Conservation (phyloP, 2,113 vertebrate species). For the Lagenorhynchus albirostris region DNA sequence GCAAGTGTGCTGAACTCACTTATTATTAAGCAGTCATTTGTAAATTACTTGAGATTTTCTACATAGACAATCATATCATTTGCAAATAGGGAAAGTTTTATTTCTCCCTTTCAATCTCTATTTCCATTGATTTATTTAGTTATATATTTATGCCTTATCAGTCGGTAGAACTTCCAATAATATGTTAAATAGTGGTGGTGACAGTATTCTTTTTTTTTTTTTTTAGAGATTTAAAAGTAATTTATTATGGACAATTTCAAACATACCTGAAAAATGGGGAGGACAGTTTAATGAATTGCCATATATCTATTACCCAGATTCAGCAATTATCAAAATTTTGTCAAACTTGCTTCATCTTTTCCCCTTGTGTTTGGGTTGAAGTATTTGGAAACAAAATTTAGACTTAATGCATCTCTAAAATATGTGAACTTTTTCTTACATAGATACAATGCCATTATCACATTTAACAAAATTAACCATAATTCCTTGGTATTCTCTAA, state of each 20-base stretch:
- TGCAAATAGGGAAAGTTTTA: neutral
- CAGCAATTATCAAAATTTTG: neutral
- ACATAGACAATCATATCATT: neutral
- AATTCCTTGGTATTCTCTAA: neutral
- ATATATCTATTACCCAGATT: neutral
- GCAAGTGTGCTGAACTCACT: neutral
- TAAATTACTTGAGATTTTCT: neutral
- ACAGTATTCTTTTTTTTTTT: neutral
- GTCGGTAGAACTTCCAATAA: neutral
- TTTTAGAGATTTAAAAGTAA: neutral
- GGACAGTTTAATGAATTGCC: neutral
- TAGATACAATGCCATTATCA: neutral
- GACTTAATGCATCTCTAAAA: neutral
- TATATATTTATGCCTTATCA: neutral
- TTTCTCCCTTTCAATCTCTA: neutral
- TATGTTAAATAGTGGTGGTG: neutral
- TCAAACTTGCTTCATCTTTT: neutral
- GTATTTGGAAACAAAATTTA: conserved; percentile 15
- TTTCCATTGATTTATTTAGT: neutral
- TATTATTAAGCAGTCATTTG: neutral
- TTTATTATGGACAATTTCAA: neutral
- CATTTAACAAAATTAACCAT: neutral
- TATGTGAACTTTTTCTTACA: neutral
- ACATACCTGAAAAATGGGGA: neutral
- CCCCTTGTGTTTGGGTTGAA: neutral